phyloP scores from a whole-genome alignment of 2,888 invertebrate genomes.

The Embidobia sp. region DNA sequence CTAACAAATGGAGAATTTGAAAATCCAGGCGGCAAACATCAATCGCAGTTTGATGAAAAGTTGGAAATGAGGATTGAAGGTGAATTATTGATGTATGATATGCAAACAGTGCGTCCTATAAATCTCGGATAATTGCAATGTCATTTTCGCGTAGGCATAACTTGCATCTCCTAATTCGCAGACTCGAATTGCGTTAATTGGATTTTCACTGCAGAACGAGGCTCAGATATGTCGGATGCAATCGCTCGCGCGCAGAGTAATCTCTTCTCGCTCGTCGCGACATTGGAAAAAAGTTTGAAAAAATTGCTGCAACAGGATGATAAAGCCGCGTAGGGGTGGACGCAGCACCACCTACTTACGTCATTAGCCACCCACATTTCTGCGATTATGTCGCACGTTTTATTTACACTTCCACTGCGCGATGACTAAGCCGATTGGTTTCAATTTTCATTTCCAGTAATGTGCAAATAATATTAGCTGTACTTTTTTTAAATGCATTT shows the following conservation, averaged over 20 bases:
- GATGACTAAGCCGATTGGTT: constrained; percentile 37
- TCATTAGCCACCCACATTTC: constrained; percentile 49
- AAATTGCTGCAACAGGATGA: constrained; percentile 19
- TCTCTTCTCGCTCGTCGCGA: neutral
- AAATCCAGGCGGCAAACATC: neutral
- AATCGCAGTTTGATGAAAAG: neutral
- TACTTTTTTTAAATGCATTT: neutral
- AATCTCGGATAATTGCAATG: constrained; percentile 20
- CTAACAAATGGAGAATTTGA: too few species aligned
- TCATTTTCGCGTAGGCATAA: constrained; percentile 35
- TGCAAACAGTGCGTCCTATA: constrained; percentile 7
- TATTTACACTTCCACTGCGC: constrained; percentile 31
- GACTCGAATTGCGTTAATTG: constrained; percentile 20
- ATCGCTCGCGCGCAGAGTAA: constrained; percentile 1
- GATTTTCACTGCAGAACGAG: constrained; percentile 1
- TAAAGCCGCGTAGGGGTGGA: constrained; percentile 8
- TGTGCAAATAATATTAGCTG: constrained; percentile 4
- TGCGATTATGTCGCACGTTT: constrained; percentile 32
- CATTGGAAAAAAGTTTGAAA: too few species aligned
- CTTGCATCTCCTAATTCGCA: constrained; percentile 42
- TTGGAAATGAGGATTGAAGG: neutral
- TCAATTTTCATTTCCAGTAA: constrained; percentile 33
- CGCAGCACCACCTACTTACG: constrained; percentile 24
- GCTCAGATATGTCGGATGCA: neutral
- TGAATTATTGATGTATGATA: constrained; percentile 1